A percentile compares a stretch with the other conserved stretches of the same genome.
phyloP scores from a whole-genome alignment of 2,113 vertebrate genomes.

The Terrapene triunguis region DNA sequence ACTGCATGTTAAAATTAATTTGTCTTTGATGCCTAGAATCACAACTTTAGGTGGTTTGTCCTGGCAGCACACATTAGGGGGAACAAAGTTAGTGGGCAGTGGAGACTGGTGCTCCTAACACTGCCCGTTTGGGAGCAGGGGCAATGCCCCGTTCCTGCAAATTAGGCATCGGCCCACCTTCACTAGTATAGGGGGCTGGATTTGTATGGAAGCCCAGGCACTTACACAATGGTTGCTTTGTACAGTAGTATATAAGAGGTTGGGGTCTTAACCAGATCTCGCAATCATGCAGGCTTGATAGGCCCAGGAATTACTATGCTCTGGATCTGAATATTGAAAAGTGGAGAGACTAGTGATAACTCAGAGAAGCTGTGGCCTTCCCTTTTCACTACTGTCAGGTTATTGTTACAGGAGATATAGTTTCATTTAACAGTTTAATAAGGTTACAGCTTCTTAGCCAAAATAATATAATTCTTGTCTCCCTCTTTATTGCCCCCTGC shows the following conservation, averaged over 20 bases:
- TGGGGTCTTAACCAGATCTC: not conserved
- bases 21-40: not conserved
- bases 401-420: no score
- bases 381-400: no score
- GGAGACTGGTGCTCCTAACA: accelerated
- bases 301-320: no score
- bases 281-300: no score
- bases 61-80: not conserved
- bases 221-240: not conserved
- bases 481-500: not conserved
- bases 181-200: not conserved
- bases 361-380: no score
- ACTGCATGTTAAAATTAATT: not conserved
- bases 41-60: accelerated
- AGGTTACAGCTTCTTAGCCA: no score
- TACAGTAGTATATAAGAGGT: not conserved
- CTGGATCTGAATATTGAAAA: no score
- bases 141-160: no score
- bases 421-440: no score
- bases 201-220: accelerated
- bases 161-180: not conserved
- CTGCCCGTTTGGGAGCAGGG: not conserved
- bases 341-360: no score
- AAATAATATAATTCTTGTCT: no score
- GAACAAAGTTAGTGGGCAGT: accelerated